Percentiles rank a stretch among this genome's conserved stretches.
Conservation (phyloP, 2,113 vertebrate species). For the Copsychus sechellarum region DNA sequence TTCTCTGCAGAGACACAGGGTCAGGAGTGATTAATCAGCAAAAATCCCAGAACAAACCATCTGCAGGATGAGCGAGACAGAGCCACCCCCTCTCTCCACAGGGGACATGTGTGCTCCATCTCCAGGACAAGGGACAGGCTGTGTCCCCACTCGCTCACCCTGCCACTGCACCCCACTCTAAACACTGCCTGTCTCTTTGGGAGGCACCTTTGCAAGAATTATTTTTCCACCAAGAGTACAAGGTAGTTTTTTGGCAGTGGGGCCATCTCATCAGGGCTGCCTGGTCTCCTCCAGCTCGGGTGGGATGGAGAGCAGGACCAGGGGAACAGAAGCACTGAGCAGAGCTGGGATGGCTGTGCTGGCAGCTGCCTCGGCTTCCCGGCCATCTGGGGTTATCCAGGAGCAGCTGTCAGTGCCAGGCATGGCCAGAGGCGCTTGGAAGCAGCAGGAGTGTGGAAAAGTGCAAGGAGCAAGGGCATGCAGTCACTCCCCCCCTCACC, state of each 20-base stretch:
- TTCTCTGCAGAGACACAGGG: not conserved
- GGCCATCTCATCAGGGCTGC: not conserved
- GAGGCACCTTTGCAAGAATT: not conserved
- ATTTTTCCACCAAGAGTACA: not conserved
- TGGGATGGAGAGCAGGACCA: not conserved
- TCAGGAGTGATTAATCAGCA: not conserved
- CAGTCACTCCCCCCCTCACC: fast-evolving
- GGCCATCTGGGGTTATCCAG: not conserved
- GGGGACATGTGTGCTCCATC: fast-evolving
- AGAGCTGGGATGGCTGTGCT: not conserved
- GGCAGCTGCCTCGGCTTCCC: not conserved
- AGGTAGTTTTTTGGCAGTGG: not conserved
- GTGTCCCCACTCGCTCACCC: fast-evolving
- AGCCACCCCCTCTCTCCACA: not conserved
- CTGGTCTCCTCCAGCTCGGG: not conserved
- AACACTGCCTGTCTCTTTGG: not conserved
- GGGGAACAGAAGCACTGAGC: not conserved
- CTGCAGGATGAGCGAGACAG: not conserved
- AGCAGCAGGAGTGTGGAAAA: not conserved
- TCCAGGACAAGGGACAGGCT: not conserved
- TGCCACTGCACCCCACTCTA: not conserved
- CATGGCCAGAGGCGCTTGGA: not conserved
- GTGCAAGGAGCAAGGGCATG: not conserved
- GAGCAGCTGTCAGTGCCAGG: conserved; percentile 12
- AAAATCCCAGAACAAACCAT: not conserved